Conservation (phyloP, 2,888 invertebrate species). For the Himalopsyche japonica region DNA sequence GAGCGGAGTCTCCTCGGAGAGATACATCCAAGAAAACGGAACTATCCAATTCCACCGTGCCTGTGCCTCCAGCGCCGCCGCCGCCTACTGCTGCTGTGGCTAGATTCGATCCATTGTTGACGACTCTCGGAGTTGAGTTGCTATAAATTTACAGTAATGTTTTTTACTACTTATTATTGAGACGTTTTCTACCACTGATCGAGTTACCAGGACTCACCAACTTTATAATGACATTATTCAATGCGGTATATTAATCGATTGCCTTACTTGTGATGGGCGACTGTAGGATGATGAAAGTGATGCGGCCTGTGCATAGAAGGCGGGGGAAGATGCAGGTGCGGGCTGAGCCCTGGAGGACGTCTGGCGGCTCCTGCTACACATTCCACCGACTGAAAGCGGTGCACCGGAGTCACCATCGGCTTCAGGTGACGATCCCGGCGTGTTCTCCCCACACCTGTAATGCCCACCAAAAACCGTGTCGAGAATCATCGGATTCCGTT, state of each 20-base stretch:
- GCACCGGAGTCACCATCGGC: conserved; percentile 73
- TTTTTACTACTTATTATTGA: too few species aligned
- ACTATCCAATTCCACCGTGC: conserved; percentile 51
- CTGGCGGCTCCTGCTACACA: conserved; percentile 61
- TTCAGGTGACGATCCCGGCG: conserved; percentile 49
- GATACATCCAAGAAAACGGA: conserved; percentile 53
- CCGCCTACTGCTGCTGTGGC: conserved; percentile 16
- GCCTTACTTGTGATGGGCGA: neutral
- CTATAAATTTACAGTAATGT: neutral
- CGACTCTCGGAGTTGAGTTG: neutral
- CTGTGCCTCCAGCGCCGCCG: neutral
- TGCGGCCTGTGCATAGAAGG: conserved; percentile 40
- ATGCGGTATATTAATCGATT: too few species aligned
- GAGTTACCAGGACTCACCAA: too few species aligned
- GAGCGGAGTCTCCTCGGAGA: conserved; percentile 43
- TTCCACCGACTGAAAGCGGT: conserved; percentile 66
- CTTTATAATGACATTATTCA: too few species aligned
- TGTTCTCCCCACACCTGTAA: conserved; percentile 52
- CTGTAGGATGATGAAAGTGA: neutral
- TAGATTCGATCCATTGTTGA: neutral
- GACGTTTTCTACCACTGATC: too few species aligned
- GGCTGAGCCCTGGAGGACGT: conserved; percentile 44
- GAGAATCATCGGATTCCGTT: too few species aligned
- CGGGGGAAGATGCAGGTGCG: conserved; percentile 40
- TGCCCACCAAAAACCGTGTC: neutral